Base-by-base conservation (phyloP, 2,113 vertebrate genomes). In the Vulpes vulpes region DNA sequence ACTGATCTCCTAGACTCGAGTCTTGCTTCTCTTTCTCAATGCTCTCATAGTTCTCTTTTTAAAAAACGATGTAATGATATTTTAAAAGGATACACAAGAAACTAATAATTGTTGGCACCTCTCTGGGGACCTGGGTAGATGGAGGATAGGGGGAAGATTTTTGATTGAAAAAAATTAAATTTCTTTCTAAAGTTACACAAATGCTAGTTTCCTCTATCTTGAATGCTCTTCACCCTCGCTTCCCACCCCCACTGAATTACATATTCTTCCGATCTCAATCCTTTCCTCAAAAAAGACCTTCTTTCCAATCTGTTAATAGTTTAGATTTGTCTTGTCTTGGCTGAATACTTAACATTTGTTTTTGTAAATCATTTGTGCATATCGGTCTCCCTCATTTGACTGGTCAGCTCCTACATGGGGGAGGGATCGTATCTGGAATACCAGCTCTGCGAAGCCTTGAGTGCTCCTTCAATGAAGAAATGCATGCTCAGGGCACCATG, bases 381-480 rank as follows among this genome's bases (percentile, higher is more conserved):
- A 51, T 49, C 7, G 8, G 14, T 65, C 43, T 78, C 25, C 32
- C 57, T 91, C 73, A 53, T 53, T n/a, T 19, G 43, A 82, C 17
- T 14, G 22, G 43, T 60, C 25, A 27, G 35, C 14, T 78, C 27
- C 80, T 94, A 11, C 71, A 32, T 23, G 20, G 43, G 10, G 15
- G 15, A 53, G 60, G 49, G 65, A 78, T 49, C 19, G 12, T 1
- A 0, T 64, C 94, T 55, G n/a, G 49, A 4, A 10, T 16, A 17
- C 55, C 8, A 7, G 76, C 51, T 11, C 1, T 1, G 4, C 4
- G 79, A 43, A 43, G 43, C 43, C 43, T 43, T 43, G 43, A 84
- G 51, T 65, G 55, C 67, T 92, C 83, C 73, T 9, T 82, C 60
- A 87, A 73, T 65, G 80, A 86, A 90, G 73, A 82, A 69, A 86